Base-by-base conservation (phyloP, 2,888 invertebrate genomes). In the Saturnia pavonia region DNA sequence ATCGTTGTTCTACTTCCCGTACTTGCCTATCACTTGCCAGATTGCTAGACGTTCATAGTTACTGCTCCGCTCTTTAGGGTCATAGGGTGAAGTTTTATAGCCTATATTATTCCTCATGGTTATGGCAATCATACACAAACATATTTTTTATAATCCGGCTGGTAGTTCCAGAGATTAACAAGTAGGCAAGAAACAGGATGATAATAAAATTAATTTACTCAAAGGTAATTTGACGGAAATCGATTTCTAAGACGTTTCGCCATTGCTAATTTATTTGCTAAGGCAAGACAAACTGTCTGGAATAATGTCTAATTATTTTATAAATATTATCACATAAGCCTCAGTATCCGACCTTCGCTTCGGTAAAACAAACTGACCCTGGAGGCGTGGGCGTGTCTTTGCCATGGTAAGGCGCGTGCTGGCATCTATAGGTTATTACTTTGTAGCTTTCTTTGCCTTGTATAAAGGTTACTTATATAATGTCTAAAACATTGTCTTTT, bases 291-390 rank as follows among this genome's bases (percentile, higher is more conserved):
- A 45, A 45, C 45, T 14, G 45, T 0, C 12, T 45, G 45, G 48
- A 19, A 48, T 19, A 48, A 19, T 48, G 19, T 40, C 1, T 19
- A 40, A 65, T 60, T 19, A 65, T 34, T 27, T 1, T 27, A 16
- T 40, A 69, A n/a, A 45, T 40, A 11, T 69, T 60, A 34, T 67
- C 9, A 14, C 12, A 22, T 63, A 63, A 19, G 6, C 11, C 42
- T 34, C 40, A 25, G 63, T 68, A 51, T 40, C 67, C 11, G 72
- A 67, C 79, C 78, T 70, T 69, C 73, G 73, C 85, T 86, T 85
- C 85, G 85, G 84, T 85, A 88, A 88, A 91, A 90, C 91, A 90
- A 92, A 92, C 91, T 88, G 78, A 76, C 83, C 89, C 88, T 72
- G 79, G 74, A 84, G 91, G 84, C 67, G 79, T 79, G 83, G 90